Evolutionary conservation across 2,888 invertebrate genomes (phyloP).

Genomic region (Hirtodrosophila cameraria): DNA sequence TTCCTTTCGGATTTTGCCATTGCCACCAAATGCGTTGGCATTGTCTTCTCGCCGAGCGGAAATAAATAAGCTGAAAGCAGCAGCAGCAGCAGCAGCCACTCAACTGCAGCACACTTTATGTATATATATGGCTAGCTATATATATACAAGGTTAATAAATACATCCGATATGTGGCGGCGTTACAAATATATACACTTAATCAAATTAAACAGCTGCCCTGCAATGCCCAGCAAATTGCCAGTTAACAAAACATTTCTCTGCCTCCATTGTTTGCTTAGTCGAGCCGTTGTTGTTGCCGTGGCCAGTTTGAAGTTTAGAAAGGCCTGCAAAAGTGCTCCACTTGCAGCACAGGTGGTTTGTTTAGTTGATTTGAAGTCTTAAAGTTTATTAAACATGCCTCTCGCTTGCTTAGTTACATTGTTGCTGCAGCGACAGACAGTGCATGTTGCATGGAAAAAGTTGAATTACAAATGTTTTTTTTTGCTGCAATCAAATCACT

Average conservation of each 20-base stretch:
- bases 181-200: conserved; percentile 50
- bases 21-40: conserved; percentile 40
- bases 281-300: not conserved
- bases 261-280: conserved; percentile 29
- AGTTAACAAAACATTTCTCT: conserved; percentile 20
- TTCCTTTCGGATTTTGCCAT: conserved; percentile 59
- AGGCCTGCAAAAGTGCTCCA: conserved; percentile 40
- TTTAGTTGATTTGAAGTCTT: conserved; percentile 53
- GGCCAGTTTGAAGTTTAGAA: conserved; percentile 40
- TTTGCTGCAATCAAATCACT: conserved; percentile 59
- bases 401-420: conserved; percentile 13
- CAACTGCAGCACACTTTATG: not conserved
- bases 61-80: conserved; percentile 34
- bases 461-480: conserved; percentile 21
- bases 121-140: too few species aligned
- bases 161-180: conserved; percentile 48
- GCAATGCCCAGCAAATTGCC: conserved; percentile 19
- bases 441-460: conserved; percentile 31
- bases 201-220: conserved; percentile 53
- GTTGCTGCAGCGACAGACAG: conserved; percentile 3
- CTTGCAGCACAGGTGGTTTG: conserved; percentile 44
- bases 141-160: conserved; percentile 60
- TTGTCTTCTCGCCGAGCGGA: conserved; percentile 60
- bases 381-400: conserved; percentile 63
- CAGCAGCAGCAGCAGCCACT: conserved; percentile 16